These are phyloP conservation scores for Fratercula arctica DNA, from an alignment of 2,797 vertebrate species.

Conservation along the genomic window DNA sequence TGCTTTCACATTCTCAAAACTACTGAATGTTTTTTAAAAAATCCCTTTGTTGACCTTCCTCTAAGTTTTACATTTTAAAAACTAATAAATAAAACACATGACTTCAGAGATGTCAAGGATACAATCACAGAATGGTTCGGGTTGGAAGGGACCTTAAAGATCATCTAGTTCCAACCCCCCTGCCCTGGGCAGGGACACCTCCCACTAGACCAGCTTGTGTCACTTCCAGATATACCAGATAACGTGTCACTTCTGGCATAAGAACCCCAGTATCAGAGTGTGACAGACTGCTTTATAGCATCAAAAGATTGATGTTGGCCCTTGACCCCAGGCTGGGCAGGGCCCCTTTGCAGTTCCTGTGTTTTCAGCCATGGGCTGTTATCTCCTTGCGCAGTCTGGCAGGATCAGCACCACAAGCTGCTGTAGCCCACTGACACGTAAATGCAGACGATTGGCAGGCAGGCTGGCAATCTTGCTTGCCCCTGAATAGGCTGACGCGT, in stretches of 20 bases:
- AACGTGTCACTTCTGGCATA: background rate
- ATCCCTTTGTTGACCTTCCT: background rate
- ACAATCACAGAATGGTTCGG: too few species aligned
- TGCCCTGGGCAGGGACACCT: too few species aligned
- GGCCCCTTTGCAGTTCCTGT: background rate
- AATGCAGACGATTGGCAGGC: rapidly evolving
- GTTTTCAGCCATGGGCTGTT: background rate
- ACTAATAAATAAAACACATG: background rate
- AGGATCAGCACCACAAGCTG: background rate
- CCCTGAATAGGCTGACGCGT: rapidly evolving
- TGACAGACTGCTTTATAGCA: background rate
- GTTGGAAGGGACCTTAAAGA: too few species aligned
- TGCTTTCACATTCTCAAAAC: background rate
- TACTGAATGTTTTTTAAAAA: background rate
- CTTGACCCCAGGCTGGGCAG: background rate
- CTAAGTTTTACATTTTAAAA: background rate
- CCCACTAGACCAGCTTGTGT: too few species aligned
- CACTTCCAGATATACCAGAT: too few species aligned
- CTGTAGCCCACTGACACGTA: background rate
- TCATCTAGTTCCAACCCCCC: too few species aligned
- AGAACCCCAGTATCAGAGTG: background rate
- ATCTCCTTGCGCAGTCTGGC: background rate
- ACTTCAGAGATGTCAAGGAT: background rate
- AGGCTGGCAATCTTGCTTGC: background rate
- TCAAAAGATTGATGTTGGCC: rapidly evolving